Evolutionary conservation across 2,797 vertebrate genomes (phyloP).

Genomic region (Dendrocincla fuliginosa): DNA sequence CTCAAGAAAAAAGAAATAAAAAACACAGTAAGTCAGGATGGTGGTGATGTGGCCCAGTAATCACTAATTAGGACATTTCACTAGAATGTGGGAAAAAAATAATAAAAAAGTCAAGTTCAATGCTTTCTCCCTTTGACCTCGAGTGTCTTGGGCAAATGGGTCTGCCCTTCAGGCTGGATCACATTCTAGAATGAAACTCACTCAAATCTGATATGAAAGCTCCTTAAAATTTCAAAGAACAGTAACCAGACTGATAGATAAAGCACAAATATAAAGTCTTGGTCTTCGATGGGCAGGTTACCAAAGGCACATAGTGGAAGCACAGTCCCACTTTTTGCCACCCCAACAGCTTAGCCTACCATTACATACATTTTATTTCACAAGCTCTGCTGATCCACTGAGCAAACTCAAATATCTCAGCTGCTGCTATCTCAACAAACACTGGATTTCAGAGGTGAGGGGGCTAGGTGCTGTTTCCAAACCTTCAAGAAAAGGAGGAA

Average conservation of each 20-base stretch:
- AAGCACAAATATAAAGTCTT: background rate
- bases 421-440: background rate
- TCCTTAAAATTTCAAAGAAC: background rate
- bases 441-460: background rate
- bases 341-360: background rate
- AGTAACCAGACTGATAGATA: background rate
- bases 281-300: background rate
- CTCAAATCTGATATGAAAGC: background rate
- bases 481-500: background rate
- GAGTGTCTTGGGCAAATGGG: background rate
- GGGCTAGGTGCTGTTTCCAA: background rate
- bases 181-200: background rate
- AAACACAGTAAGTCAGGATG: background rate
- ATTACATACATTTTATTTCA: background rate
- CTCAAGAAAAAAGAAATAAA: background rate
- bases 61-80: background rate
- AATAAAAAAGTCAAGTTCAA: background rate
- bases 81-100: background rate
- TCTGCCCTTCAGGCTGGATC: background rate
- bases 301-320: background rate
- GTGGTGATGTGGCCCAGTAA: background rate
- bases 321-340: background rate
- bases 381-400: background rate
- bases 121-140: background rate
- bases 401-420: background rate